Conservation (phyloP, 2,113 vertebrate species). For the Nothocercus nigrocapillus region DNA sequence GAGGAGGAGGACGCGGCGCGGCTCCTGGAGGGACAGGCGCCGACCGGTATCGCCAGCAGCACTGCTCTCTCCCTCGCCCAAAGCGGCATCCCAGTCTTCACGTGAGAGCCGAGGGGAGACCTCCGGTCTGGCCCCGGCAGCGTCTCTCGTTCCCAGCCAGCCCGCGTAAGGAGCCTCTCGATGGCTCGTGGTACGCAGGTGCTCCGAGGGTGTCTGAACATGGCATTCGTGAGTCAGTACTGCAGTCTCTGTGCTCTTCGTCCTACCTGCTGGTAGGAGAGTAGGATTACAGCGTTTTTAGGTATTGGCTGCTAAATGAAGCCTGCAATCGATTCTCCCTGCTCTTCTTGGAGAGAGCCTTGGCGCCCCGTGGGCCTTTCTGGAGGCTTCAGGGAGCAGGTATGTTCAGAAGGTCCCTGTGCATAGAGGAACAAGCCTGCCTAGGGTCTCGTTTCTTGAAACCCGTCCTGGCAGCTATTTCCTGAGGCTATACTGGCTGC, state of each 20-base stretch:
- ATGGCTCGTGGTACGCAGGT: too few species aligned
- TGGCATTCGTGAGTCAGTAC: too few species aligned
- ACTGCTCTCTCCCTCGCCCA: background rate
- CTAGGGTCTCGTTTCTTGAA: background rate
- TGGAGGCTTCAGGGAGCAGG: background rate
- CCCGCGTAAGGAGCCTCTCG: too few species aligned
- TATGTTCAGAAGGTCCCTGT: background rate
- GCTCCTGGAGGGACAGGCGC: background rate
- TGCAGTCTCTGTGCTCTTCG: too few species aligned
- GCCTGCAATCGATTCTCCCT: too few species aligned
- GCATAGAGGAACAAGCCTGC: background rate
- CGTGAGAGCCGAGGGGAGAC: background rate
- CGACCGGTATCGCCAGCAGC: fast-evolving
- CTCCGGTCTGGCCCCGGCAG: background rate
- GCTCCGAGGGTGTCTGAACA: too few species aligned
- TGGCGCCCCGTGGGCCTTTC: background rate
- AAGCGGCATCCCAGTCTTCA: background rate
- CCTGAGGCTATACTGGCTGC: background rate
- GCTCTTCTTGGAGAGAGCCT: background rate
- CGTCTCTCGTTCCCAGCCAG: too few species aligned
- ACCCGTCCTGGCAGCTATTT: background rate
- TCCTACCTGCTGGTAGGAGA: background rate
- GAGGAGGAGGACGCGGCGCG: background rate
- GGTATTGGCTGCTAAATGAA: background rate
- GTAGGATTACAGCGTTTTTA: background rate